Percentiles rank a stretch among this genome's conserved stretches.
Conservation (phyloP, 2,888 invertebrate species). For the Actias luna region DNA sequence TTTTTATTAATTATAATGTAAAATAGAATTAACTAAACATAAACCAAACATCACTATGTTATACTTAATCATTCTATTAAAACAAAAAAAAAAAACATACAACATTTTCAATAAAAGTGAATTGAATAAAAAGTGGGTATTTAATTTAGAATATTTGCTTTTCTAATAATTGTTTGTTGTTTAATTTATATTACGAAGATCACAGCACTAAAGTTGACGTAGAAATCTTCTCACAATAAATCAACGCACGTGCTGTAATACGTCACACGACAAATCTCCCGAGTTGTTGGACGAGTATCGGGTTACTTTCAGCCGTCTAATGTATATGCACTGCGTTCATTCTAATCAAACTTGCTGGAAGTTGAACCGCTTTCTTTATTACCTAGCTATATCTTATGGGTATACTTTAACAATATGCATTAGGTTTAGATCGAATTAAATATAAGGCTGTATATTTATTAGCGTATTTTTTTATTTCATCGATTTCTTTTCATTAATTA, state of each 20-base stretch:
- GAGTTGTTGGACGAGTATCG: constrained; percentile 58
- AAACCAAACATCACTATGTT: too few relatives aligned
- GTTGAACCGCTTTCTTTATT: constrained; percentile 38
- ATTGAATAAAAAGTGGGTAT: too few relatives aligned
- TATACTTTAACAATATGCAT: constrained; percentile 42
- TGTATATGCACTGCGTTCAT: constrained; percentile 36
- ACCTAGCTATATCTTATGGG: constrained; percentile 38
- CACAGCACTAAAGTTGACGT: background rate
- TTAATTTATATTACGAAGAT: background rate
- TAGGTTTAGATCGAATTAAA: constrained; percentile 15
- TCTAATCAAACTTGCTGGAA: constrained; percentile 51
- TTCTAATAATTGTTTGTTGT: background rate
- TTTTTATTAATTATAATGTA: too few relatives aligned
- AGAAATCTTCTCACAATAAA: constrained; percentile 21
- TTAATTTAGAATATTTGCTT: background rate
- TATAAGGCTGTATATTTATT: constrained; percentile 8
- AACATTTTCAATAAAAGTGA: too few relatives aligned
- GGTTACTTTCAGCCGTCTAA: constrained; percentile 42
- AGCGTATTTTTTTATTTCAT: background rate
- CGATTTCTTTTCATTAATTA: too few relatives aligned
- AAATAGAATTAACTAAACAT: too few relatives aligned
- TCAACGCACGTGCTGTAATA: constrained; percentile 41
- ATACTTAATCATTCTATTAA: too few relatives aligned
- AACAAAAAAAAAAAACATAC: too few relatives aligned
- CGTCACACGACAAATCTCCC: constrained; percentile 50